phyloP scores from a whole-genome alignment of 2,113 vertebrate genomes.

The Nestor notabilis region DNA sequence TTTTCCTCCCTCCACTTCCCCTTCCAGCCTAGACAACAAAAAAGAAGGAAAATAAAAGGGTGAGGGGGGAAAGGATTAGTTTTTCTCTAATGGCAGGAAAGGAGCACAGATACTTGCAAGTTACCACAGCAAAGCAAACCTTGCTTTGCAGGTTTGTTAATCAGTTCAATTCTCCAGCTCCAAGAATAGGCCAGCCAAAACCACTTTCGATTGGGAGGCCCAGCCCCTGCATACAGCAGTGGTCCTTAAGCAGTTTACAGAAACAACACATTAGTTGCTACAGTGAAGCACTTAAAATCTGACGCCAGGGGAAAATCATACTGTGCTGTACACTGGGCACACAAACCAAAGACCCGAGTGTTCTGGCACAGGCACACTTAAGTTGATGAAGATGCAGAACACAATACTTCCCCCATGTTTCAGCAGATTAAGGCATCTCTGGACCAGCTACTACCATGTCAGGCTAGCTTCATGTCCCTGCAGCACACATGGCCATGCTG shows the following conservation, averaged over 20 bases:
- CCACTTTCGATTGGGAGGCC: neutral
- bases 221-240: neutral
- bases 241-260: neutral
- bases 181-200: neutral
- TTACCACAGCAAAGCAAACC: neutral
- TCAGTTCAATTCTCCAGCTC: neutral
- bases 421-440: neutral
- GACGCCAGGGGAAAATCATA: neutral
- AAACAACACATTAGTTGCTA: neutral
- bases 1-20: neutral
- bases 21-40: neutral
- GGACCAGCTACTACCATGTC: neutral
- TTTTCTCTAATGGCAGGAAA: neutral
- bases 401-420: neutral
- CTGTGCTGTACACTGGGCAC: neutral
- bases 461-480: neutral
- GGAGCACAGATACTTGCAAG: neutral
- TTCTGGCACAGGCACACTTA: neutral
- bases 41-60: neutral
- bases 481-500: neutral
- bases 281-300: neutral
- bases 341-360: neutral
- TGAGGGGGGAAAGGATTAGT: accelerated
- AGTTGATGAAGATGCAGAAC: neutral
- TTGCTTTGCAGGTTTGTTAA: neutral